Evolutionary conservation across 2,888 invertebrate species (phyloP).

Genomic region (Athetis lepigone): DNA sequence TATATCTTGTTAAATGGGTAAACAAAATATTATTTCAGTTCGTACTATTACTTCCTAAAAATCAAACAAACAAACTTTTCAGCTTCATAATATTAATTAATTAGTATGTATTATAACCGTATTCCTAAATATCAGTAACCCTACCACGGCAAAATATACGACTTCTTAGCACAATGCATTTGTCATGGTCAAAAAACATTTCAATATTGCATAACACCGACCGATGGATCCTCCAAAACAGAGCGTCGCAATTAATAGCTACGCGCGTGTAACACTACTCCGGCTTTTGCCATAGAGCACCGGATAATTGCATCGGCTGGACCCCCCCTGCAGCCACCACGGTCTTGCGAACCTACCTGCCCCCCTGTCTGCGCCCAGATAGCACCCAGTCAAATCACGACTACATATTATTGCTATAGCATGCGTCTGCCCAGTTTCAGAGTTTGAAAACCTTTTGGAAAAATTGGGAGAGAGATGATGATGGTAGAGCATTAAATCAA

Average conservation of each 20-base stretch:
- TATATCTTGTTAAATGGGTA: too few species aligned
- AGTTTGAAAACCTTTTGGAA: neutral
- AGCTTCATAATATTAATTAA: too few species aligned
- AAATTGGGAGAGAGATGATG: too few species aligned
- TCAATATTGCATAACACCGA: constrained; percentile 14
- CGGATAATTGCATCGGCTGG: constrained; percentile 32
- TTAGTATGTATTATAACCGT: neutral
- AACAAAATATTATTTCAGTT: too few species aligned
- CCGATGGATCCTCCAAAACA: neutral
- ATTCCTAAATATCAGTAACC: neutral
- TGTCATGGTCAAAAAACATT: neutral
- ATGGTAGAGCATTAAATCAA: too few species aligned
- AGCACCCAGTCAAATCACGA: constrained; percentile 21
- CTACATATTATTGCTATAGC: neutral
- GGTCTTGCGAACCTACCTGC: too few species aligned
- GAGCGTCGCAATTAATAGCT: constrained; percentile 13
- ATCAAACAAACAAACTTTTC: too few species aligned
- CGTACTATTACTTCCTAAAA: too few species aligned
- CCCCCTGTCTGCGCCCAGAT: constrained; percentile 20
- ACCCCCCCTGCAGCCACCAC: neutral
- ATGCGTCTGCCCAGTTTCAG: neutral
- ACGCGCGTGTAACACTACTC: neutral
- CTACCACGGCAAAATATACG: neutral
- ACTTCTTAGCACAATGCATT: neutral
- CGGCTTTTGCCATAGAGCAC: neutral